Evolutionary conservation across 1,140 invertebrate genomes (phyloP).

Genomic region (Acromyrmex heyeri): DNA sequence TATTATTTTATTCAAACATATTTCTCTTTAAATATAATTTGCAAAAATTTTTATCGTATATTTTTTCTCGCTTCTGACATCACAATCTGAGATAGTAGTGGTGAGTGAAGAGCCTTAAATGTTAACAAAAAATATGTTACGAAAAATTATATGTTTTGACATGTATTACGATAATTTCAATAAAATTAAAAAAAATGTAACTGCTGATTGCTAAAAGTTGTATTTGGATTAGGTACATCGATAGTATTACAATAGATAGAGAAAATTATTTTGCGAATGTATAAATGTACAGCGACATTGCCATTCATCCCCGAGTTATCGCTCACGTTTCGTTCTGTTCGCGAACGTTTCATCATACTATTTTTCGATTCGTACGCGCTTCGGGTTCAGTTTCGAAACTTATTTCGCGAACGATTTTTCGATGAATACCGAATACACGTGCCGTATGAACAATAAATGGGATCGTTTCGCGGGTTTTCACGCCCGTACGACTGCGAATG

Average conservation of each 20-base stretch:
- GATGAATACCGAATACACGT: conserved; percentile 59
- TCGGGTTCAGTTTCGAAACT: conserved; percentile 52
- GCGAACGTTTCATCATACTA: conserved; percentile 48
- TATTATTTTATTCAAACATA: no score
- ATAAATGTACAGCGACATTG: conserved; percentile 13
- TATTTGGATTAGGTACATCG: not conserved
- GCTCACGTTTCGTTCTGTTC: conserved; percentile 20
- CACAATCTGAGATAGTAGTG: no score
- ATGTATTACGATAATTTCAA: not conserved
- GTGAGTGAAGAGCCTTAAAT: not conserved
- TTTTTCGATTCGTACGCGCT: conserved; percentile 53
- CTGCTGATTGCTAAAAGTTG: not conserved
- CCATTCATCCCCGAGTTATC: conserved; percentile 35
- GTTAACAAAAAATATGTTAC: not conserved
- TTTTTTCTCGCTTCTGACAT: no score
- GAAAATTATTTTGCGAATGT: conserved; percentile 8
- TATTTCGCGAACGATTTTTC: conserved; percentile 62
- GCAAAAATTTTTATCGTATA: no score
- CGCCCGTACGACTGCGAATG: conserved; percentile 42
- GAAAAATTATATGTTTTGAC: not conserved
- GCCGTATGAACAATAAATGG: conserved; percentile 53
- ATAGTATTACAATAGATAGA: not conserved
- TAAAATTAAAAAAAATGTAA: not conserved
- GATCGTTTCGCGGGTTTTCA: conserved; percentile 50
- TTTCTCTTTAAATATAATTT: no score